Evolutionary conservation across 2,888 invertebrate species (phyloP), one percentile per base, ranked within the genome.

Genomic region (Diploptera punctata): DNA sequence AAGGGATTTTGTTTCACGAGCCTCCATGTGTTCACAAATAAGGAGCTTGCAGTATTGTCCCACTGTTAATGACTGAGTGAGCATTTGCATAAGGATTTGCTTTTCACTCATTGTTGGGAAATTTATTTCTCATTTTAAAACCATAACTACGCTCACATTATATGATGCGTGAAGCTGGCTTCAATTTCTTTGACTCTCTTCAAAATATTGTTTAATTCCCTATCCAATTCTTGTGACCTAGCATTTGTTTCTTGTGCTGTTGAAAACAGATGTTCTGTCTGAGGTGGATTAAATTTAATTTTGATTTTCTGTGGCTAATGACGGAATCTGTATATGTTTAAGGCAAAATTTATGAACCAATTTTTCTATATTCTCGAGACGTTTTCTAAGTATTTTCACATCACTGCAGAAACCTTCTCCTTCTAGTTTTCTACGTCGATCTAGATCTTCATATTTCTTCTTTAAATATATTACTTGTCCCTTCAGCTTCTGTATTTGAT

Each of bases 401-500:
- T 84, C 84, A 47, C 80, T 83, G 75, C 81, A 81, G 76, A 83
- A 84, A 1, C 84, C 84, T 75, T 84, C 83, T 9, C 82, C 81
- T 75, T 84, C 84, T 9, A 84, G 78, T 68, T 81, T 81, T 44
- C 83, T 78, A 38, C 84, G 76, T 19, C 79, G 76, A 74, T 84
- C 84, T 68, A 84, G 74, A 33, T 83, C 83, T 72, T 81, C 79
- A 73, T 83, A 83, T 16, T 83, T 75, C 33, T 78, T 77, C 71
- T 82, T 83, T 80, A 83, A 81, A 70, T 82, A 73, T 69, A 81
- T 78, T 44, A 84, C 76, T 2, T 82, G 78, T 61, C 80, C 80
- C 3, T 79, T 77, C 80, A 84, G 81, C 74, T 82, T 83, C n/a
- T 81, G 80, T 57, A 81, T 79, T 29, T 81, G 79, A 62, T 81